Base-by-base conservation (phyloP, 2,113 vertebrate genomes). In the Proteles cristata region DNA sequence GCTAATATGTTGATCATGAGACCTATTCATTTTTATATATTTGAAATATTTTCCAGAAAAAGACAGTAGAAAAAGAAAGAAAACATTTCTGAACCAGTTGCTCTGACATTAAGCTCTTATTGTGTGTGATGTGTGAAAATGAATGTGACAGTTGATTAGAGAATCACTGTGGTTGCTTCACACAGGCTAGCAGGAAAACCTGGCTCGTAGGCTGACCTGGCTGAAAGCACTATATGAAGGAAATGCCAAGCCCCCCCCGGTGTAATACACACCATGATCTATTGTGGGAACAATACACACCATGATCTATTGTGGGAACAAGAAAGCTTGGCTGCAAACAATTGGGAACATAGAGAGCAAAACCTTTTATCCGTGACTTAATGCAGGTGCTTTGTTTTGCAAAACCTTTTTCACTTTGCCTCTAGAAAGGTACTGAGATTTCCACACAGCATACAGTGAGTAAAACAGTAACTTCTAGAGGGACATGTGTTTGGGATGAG, bases 81-180 rank as follows among this genome's bases (percentile, higher is more conserved):
- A 95, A 35, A 4, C 58, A 5, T 45, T 73, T 55, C 5, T 48
- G 2, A 4, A 88, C 1, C 31, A 61, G 11, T 33, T 93, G 7
- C 76, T 87, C 58, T 94, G 73, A 95, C 4, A 0, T 73, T 89
- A 90, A 89, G 19, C 12, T 97, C 71, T 96, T 92, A 45, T 58
- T 90, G 55, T 96, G 91, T 97, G 84, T 0, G 4, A 33, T 7
- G 1, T 2, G 9, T 95, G 58, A 97, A 98, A 98, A 97, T 89
- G 15, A 93, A 94, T 97, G 48, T 97, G 95, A 93, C 79, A 48
- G 11, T 96, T 98, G 96, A 80, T 97, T 95, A 96, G 4, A 92
- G 50, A 98, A 74, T 77, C 21, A 68, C 17, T 76, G 58, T 88
- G 66, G 68, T 9, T 90, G 23, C 19, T 83, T 50, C 26, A 39